A percentile compares a stretch with the other conserved stretches of the same genome.
Conservation (phyloP, 2,888 invertebrate species). For the Gortyna flavago region DNA sequence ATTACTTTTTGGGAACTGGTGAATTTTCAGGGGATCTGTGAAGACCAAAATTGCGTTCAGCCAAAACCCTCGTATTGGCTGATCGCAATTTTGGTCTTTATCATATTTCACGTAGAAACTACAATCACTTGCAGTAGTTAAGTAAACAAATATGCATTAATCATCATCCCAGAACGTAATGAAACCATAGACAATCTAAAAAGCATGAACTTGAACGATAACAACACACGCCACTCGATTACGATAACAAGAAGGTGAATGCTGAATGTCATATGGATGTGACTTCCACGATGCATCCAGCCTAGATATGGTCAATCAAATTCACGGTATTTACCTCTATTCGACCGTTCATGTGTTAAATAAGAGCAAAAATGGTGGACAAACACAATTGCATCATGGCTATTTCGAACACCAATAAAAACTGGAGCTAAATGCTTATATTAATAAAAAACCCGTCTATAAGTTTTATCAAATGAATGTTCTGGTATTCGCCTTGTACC, state of each 20-base stretch:
- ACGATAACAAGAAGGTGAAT: slow-evolving; percentile 36
- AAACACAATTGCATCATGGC: slow-evolving; percentile 33
- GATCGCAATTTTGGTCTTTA: neutral
- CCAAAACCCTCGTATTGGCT: too few relatives aligned
- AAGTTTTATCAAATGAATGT: slow-evolving; percentile 13
- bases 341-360: slow-evolving; percentile 21
- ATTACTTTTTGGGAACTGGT: slow-evolving; percentile 23
- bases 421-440: slow-evolving; percentile 10
- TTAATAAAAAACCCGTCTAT: slow-evolving; percentile 22
- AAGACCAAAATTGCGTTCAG: too few relatives aligned
- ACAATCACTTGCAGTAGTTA: neutral
- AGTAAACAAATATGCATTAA: slow-evolving; percentile 9
- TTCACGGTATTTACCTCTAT: slow-evolving; percentile 14
- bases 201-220: slow-evolving; percentile 38
- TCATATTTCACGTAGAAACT: neutral
- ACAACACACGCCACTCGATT: slow-evolving; percentile 6
- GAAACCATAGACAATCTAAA: slow-evolving; percentile 30
- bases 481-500: slow-evolving; percentile 9
- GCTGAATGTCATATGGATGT: slow-evolving; percentile 49
- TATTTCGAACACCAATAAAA: slow-evolving; percentile 33
- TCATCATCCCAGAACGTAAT: slow-evolving; percentile 18
- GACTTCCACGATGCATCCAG: slow-evolving; percentile 29
- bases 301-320: slow-evolving; percentile 33
- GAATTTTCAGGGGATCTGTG: slow-evolving; percentile 4
- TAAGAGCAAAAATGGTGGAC: slow-evolving; percentile 10